Conservation (phyloP, 2,113 vertebrate genomes). For the Nibea albiflora region DNA sequence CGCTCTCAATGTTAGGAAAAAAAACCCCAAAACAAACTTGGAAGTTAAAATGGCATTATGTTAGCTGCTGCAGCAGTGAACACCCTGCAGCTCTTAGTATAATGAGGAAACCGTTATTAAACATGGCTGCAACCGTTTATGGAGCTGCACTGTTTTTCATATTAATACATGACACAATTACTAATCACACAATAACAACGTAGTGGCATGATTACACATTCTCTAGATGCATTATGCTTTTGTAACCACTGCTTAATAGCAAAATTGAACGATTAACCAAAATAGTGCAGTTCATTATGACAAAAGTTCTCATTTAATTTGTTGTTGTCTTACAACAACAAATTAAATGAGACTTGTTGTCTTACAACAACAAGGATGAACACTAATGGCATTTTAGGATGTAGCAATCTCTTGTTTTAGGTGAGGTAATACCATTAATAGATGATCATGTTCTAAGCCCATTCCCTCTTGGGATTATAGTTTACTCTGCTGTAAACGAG, state of each 20-base stretch:
- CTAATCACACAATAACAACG: constrained; percentile 11
- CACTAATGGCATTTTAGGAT: not conserved
- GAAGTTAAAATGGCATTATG: constrained; percentile 41
- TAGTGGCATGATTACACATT: constrained; percentile 14
- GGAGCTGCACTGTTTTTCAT: constrained; percentile 30
- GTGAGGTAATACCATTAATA: not conserved
- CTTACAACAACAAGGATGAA: not conserved
- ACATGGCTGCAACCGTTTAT: constrained; percentile 34
- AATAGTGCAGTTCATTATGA: not conserved
- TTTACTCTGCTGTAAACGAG: not conserved
- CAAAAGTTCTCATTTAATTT: not conserved
- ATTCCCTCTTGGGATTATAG: not conserved
- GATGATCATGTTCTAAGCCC: not conserved
- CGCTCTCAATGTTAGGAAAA: constrained; percentile 18
- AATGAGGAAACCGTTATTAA: constrained; percentile 59
- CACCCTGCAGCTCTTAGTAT: constrained; percentile 52
- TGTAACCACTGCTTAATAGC: not conserved
- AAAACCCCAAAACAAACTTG: constrained; percentile 7
- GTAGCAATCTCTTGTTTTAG: not conserved
- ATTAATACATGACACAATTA: constrained; percentile 17
- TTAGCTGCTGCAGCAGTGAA: constrained; percentile 25
- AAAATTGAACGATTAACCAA: not conserved
- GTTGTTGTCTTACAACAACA: not conserved
- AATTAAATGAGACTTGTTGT: too few relatives aligned
- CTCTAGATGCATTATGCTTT: constrained; percentile 8